Evolutionary conservation across 2,113 vertebrate genomes (phyloP).

Genomic region (Strix uralensis): DNA sequence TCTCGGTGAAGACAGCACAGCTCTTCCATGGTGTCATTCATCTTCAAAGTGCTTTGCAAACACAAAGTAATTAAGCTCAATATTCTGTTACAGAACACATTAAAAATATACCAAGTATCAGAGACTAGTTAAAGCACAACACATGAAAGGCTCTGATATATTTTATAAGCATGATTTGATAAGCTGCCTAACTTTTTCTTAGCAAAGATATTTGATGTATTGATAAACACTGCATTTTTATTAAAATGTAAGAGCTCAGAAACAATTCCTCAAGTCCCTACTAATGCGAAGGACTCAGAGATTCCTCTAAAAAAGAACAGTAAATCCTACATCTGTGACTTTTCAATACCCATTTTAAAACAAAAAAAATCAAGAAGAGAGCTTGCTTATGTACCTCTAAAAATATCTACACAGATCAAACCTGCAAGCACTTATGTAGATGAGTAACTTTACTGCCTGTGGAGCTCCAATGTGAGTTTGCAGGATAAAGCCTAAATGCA

Average conservation of each 20-base stretch:
- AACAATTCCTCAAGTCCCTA: background rate
- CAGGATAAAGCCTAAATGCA: constrained; percentile 58
- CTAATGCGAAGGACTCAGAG: background rate
- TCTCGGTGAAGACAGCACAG: background rate
- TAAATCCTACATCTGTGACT: background rate
- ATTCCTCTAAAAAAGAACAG: background rate
- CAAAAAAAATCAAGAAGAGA: background rate
- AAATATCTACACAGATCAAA: background rate
- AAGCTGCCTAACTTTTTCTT: constrained; percentile 8
- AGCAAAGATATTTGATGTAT: background rate
- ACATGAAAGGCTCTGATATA: background rate
- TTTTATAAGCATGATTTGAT: background rate
- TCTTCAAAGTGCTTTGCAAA: constrained; percentile 19
- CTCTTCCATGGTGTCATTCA: background rate
- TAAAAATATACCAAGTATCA: background rate
- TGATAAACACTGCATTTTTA: constrained; percentile 2
- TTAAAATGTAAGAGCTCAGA: constrained; percentile 2
- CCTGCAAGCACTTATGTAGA: constrained; percentile 63
- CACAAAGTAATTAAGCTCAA: background rate
- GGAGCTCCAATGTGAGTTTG: constrained; percentile 57
- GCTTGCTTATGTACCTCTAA: background rate
- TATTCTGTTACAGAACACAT: background rate
- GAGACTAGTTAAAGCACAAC: background rate
- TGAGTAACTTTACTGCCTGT: constrained; percentile 61
- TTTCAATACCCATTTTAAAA: constrained; percentile 5